Evolutionary conservation across 2,113 vertebrate species (phyloP), one percentile per base, ranked within the genome.

Genomic region (Thinocorus orbignyianus): DNA sequence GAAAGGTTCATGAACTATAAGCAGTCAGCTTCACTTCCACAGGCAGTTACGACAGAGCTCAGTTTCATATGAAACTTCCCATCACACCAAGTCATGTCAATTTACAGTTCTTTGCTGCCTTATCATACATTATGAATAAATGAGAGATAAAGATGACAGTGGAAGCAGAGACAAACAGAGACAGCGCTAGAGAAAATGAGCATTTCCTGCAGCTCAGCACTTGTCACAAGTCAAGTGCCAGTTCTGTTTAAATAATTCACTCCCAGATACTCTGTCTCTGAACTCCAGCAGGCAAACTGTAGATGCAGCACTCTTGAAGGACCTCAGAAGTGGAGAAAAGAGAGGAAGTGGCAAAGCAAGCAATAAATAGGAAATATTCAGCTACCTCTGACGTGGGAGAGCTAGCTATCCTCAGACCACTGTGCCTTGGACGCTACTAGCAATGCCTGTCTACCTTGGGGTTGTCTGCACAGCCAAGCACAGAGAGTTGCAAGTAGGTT

Each of bases 381-480:
- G 10, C 14, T 66, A 7, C 18, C 3, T 48, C 24, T 41, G 44
- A 83, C 58, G 16, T 8, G 8, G 7, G 22, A 69, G 6, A 57
- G 7, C 8, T 13, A 44, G 16, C 3, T 74, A 7, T 39, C 5
- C 12, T 52, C 24, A 64, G 55, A 33, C 48, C 8, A 3, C 52
- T 65, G 33, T 46, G 52, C 28, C 33, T 61, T 33, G 28, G 24
- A 44, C 0, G 1, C 20, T 60, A 3, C 7, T 28, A 35, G 8
- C 11, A 89, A 48, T 0, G 2, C 10, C 25, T 18, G 7, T 13
- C 22, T 74, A 1, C 13, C 7, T 77, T 30, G 15, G 4, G 7
- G 10, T 17, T 86, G 1, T 22, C 37, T 46, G 19, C 28, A 37
- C 2, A 28, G 19, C 7, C 41, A 70, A 73, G 10, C 8, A 62